Percentiles rank a stretch among this genome's conserved stretches.
phyloP scores from a whole-genome alignment of 2,797 vertebrate species.

The Eremophila alpestris region DNA sequence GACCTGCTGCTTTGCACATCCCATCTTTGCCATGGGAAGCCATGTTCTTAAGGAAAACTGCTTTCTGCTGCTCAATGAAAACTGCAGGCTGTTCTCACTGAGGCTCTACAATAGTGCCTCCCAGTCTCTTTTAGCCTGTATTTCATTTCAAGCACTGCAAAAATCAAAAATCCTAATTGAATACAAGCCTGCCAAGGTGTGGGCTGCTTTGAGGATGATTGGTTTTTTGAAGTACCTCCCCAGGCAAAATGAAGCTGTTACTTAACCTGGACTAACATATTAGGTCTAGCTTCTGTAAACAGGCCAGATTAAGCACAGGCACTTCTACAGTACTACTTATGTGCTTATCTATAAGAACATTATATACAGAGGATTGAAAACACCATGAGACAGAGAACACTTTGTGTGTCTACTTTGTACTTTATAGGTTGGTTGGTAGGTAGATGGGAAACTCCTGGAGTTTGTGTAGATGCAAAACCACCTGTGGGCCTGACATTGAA shows the following conservation, averaged over 20 bases:
- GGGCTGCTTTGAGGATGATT: not conserved
- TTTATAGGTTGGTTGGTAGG: not conserved
- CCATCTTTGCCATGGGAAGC: not conserved
- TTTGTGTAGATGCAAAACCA: not conserved
- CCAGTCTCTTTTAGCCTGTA: not conserved
- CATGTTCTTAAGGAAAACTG: not conserved
- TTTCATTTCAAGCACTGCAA: not conserved
- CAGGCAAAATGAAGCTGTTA: not conserved
- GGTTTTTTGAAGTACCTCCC: not conserved
- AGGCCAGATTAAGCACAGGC: not conserved
- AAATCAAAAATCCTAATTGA: not conserved
- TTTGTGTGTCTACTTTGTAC: not conserved
- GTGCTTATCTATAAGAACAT: constrained; percentile 24
- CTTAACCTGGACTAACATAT: constrained; percentile 10
- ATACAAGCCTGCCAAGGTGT: not conserved
- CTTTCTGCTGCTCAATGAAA: not conserved
- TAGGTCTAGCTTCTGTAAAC: not conserved
- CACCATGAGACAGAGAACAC: not conserved
- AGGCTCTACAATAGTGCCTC: not conserved
- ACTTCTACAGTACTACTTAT: not conserved
- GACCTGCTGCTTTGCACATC: not conserved
- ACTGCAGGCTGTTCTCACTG: not conserved
- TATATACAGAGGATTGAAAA: not conserved
- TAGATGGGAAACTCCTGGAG: not conserved
- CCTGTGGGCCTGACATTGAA: not conserved